Evolutionary conservation across 2,888 invertebrate species (phyloP).

Genomic region (Panorpa germanica): DNA sequence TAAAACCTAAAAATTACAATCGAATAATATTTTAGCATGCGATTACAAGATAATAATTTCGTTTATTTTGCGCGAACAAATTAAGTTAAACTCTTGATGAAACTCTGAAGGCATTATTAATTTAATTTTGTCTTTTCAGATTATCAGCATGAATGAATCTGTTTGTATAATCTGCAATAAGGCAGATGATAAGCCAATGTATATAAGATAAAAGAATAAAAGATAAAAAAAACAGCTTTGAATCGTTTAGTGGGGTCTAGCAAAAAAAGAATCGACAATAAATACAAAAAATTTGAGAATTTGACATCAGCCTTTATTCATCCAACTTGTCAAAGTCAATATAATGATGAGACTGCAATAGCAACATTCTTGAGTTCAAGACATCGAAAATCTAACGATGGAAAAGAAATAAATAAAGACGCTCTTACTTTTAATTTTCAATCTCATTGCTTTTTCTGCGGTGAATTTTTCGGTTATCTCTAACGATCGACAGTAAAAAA

Average conservation of each 20-base stretch:
- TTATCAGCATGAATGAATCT: too few relatives aligned
- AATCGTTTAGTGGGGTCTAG: too few relatives aligned
- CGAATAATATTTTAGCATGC: too few relatives aligned
- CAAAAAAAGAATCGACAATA: conserved; percentile 13
- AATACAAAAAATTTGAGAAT: conserved; percentile 13
- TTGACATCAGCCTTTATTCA: conserved; percentile 13
- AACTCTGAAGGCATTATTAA: conserved; percentile 5
- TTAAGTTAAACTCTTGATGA: neutral
- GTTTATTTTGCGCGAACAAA: conserved; percentile 4
- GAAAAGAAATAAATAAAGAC: conserved; percentile 12
- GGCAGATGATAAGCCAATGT: conserved; percentile 11
- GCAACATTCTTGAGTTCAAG: conserved; percentile 11
- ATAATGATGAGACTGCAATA: conserved; percentile 13
- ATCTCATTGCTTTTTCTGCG: conserved; percentile 12
- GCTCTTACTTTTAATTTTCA: conserved; percentile 12
- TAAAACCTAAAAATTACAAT: too few relatives aligned
- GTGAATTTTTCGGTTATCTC: conserved; percentile 11
- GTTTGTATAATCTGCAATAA: conserved; percentile 13
- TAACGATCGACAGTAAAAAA: too few relatives aligned
- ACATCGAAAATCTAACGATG: conserved; percentile 10
- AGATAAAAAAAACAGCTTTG: too few relatives aligned
- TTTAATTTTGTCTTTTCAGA: conserved; percentile 12
- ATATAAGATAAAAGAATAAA: too few relatives aligned
- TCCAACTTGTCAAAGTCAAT: conserved; percentile 12
- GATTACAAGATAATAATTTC: too few relatives aligned